Evolutionary conservation across 2,888 invertebrate species (phyloP).

Genomic region (Podotricha telesiphe): DNA sequence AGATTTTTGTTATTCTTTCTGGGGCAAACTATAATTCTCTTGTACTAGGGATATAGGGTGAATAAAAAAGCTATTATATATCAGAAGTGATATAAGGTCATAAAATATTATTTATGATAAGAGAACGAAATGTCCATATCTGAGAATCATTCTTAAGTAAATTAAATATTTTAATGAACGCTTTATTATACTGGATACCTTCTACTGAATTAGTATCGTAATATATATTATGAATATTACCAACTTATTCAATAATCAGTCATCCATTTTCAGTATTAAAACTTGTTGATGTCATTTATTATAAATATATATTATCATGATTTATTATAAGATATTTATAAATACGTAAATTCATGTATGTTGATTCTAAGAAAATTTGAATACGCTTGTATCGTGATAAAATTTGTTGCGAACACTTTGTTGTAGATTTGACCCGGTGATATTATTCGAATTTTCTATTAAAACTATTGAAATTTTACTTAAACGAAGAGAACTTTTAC

Average conservation of each 20-base stretch:
- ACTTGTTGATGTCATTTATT: conserved; percentile 30
- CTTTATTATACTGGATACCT: conserved; percentile 36
- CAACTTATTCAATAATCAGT: not conserved
- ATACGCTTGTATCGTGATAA: conserved; percentile 49
- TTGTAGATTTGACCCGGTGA: conserved; percentile 25
- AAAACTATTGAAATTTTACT: conserved; percentile 22
- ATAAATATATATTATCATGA: conserved; percentile 28
- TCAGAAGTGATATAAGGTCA: conserved; percentile 10
- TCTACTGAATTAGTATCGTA: conserved; percentile 9
- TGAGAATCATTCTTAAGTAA: conserved; percentile 34
- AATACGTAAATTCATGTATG: conserved; percentile 33
- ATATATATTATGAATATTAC: not conserved
- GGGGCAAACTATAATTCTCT: conserved; percentile 7
- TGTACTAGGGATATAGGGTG: conserved; percentile 7
- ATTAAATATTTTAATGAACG: conserved; percentile 41
- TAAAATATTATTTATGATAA: conserved; percentile 22
- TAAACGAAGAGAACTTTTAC: conserved; percentile 8
- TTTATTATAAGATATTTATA: conserved; percentile 34
- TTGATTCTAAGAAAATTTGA: conserved; percentile 48
- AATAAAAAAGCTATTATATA: conserved; percentile 1
- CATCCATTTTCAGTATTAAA: conserved; percentile 26
- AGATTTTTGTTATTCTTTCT: not conserved
- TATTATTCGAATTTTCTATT: conserved; percentile 26
- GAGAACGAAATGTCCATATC: conserved; percentile 44
- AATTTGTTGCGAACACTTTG: conserved; percentile 39